Conservation (phyloP, 2,888 invertebrate genomes). For the Ashinkailepas kermadecensis region DNA sequence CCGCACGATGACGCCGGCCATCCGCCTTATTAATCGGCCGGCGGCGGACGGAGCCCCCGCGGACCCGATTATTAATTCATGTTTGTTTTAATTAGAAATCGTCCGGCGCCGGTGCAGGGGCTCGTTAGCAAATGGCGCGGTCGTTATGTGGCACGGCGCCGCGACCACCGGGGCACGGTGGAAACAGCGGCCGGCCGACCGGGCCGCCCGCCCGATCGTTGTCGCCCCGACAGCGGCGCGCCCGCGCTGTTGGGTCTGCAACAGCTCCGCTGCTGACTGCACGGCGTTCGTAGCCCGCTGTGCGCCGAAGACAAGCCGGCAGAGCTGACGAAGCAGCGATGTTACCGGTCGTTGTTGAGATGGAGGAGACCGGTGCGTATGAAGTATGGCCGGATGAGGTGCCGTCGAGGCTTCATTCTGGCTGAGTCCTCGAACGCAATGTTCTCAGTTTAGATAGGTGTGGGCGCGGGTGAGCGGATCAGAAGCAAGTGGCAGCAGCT, state of each 20-base stretch:
- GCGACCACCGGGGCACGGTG: background rate
- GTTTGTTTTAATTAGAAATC: slow-evolving; percentile 19
- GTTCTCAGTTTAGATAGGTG: no score
- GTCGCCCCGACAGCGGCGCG: background rate
- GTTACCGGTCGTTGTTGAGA: no score
- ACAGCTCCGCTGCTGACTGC: no score
- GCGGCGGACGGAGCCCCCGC: background rate
- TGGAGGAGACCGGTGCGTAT: no score
- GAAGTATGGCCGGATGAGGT: no score
- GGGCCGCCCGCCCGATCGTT: background rate
- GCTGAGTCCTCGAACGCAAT: no score
- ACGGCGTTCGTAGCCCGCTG: no score
- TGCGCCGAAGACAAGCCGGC: no score
- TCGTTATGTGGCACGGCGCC: background rate
- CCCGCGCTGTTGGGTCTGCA: background rate
- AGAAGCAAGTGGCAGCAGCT: no score
- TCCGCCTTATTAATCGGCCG: background rate
- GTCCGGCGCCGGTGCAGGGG: background rate
- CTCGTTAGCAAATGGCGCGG: slow-evolving; percentile 3
- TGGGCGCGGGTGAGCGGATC: no score
- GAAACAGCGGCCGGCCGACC: background rate
- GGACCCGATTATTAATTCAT: slow-evolving; percentile 9
- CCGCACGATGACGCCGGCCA: background rate
- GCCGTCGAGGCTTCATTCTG: no score
- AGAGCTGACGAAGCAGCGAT: no score